phyloP scores from a whole-genome alignment of 2,797 vertebrate species.

The Sebastes ruberrimus region DNA sequence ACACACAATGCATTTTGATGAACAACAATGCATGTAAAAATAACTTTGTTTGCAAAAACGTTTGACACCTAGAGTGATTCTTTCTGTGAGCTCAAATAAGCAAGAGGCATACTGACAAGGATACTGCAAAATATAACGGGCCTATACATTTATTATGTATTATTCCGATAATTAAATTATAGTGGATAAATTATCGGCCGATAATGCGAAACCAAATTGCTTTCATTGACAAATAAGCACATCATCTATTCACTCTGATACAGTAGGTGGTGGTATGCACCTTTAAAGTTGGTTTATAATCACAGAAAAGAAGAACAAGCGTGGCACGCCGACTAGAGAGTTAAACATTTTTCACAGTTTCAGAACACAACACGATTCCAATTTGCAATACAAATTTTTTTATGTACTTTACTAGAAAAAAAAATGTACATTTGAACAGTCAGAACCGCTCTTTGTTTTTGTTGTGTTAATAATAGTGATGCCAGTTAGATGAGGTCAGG shows the following conservation, averaged over 20 bases:
- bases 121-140: neutral
- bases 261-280: neutral
- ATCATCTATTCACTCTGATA: neutral
- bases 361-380: too few relatives aligned
- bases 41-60: neutral
- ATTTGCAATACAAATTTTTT: too few relatives aligned
- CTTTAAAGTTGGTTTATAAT: neutral
- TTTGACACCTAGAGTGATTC: neutral
- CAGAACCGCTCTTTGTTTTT: too few relatives aligned
- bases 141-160: too few relatives aligned
- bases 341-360: too few relatives aligned
- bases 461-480: too few relatives aligned
- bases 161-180: too few relatives aligned
- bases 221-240: neutral
- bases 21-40: neutral
- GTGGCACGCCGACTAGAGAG: too few relatives aligned
- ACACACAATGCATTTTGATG: neutral
- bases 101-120: neutral
- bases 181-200: neutral
- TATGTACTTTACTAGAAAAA: too few relatives aligned
- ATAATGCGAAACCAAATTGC: neutral
- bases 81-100: neutral
- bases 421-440: accelerated
- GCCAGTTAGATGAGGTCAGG: too few relatives aligned
- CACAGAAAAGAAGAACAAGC: too few relatives aligned